These are phyloP conservation scores for Trachops cirrhosus DNA, from an alignment of 2,797 vertebrate species.

Conservation along the genomic window DNA sequence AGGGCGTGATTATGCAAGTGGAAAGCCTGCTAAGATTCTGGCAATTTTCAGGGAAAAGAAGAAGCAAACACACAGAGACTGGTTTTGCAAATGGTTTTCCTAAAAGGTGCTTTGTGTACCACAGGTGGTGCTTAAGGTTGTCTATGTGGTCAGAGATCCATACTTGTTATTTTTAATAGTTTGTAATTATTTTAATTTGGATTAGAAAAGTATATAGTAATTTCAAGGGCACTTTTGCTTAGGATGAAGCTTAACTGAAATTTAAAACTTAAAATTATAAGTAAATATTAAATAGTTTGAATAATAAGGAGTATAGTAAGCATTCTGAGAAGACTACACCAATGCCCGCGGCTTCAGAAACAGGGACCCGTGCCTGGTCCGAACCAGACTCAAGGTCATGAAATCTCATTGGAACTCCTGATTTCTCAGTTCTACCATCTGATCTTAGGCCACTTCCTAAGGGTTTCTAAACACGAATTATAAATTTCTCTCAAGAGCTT, in stretches of 20 bases:
- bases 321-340: not conserved
- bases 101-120: not conserved
- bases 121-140: not conserved
- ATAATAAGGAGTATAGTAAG: not conserved
- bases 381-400: not conserved
- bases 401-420: not conserved
- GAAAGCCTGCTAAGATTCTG: not conserved
- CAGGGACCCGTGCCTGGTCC: fast-evolving
- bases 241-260: not conserved
- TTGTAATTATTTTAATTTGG: not conserved
- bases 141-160: not conserved
- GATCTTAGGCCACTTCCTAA: not conserved
- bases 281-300: not conserved
- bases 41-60: not conserved
- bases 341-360: not conserved
- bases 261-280: not conserved
- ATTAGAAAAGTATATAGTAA: not conserved
- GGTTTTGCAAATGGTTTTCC: not conserved
- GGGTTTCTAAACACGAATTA: not conserved
- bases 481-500: not conserved
- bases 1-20: not conserved
- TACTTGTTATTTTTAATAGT: not conserved
- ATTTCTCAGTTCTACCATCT: not conserved
- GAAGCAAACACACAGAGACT: not conserved
- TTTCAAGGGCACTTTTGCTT: not conserved